These are phyloP conservation scores for Protonemura montana DNA, from an alignment of 2,888 invertebrate species.

Conservation along the genomic window DNA sequence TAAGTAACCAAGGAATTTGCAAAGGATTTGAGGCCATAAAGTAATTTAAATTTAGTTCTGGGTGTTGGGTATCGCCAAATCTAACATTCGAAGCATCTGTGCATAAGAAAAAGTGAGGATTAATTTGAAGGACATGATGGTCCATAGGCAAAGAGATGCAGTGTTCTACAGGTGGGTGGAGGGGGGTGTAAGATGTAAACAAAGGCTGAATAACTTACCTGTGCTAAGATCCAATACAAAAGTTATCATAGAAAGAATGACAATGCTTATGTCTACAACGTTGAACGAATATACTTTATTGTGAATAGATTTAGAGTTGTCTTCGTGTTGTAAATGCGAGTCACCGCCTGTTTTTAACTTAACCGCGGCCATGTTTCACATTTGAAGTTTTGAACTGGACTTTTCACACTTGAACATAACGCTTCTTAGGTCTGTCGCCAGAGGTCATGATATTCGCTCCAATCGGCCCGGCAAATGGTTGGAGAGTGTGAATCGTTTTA, in stretches of 20 bases:
- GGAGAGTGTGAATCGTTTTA: background rate
- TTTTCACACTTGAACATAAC: background rate
- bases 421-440: background rate
- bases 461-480: background rate
- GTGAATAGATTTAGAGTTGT: conserved; percentile 21
- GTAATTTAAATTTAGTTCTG: background rate
- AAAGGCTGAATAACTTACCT: conserved; percentile 59
- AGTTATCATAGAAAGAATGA: conserved; percentile 66
- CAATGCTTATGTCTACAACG: conserved; percentile 64
- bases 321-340: conserved; percentile 45
- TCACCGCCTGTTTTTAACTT: conserved; percentile 48
- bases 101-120: background rate
- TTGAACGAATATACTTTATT: conserved; percentile 56
- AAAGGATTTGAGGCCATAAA: background rate
- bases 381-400: conserved; percentile 19
- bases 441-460: background rate
- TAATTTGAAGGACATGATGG: conserved; percentile 5
- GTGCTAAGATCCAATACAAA: conserved; percentile 67
- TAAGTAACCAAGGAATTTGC: background rate
- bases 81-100: background rate
- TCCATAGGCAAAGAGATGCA: background rate
- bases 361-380: conserved; percentile 49
- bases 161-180: background rate
- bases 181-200: conserved; percentile 37
- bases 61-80: background rate